Evolutionary conservation across 2,797 vertebrate species (phyloP).

Genomic region (Syngnathus rostellatus): DNA sequence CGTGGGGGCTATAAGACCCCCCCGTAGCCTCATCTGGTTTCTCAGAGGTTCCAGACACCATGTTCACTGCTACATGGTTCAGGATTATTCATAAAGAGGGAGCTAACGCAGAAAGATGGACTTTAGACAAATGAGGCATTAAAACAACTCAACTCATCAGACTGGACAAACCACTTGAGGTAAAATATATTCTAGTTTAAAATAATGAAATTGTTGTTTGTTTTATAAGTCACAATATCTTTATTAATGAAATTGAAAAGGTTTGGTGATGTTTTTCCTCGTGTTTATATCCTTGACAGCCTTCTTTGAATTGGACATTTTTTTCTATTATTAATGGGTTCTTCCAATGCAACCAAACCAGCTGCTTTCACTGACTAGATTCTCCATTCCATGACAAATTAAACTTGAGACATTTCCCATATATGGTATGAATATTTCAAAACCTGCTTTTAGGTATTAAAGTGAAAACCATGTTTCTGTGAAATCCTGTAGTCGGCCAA

Average conservation of each 20-base stretch:
- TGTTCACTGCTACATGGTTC: constrained; percentile 21
- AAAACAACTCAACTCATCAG: constrained; percentile 14
- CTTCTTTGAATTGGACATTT: constrained; percentile 16
- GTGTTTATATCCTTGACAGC: background rate
- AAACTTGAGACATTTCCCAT: constrained; percentile 14
- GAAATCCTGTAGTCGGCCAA: constrained; percentile 15
- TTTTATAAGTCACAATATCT: background rate
- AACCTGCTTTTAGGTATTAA: constrained; percentile 17
- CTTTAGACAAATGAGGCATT: constrained; percentile 30
- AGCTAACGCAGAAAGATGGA: constrained; percentile 37
- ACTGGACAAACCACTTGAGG: constrained; percentile 31
- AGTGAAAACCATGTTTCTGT: constrained; percentile 12
- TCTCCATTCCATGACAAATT: constrained; percentile 15
- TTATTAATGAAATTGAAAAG: background rate
- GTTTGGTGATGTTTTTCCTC: background rate
- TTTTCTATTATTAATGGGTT: constrained; percentile 3
- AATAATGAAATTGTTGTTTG: constrained; percentile 1
- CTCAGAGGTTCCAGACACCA: constrained; percentile 37
- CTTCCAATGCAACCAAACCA: background rate
- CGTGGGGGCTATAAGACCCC: constrained; percentile 54
- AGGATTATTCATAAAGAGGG: constrained; percentile 22
- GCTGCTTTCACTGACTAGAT: background rate
- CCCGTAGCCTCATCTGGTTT: constrained; percentile 50
- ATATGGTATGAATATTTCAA: constrained; percentile 15
- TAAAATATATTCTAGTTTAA: constrained; percentile 20